A percentile compares a stretch with the other conserved stretches of the same genome.
Conservation (phyloP, 2,113 vertebrate genomes). For the Bubo scandiacus region DNA sequence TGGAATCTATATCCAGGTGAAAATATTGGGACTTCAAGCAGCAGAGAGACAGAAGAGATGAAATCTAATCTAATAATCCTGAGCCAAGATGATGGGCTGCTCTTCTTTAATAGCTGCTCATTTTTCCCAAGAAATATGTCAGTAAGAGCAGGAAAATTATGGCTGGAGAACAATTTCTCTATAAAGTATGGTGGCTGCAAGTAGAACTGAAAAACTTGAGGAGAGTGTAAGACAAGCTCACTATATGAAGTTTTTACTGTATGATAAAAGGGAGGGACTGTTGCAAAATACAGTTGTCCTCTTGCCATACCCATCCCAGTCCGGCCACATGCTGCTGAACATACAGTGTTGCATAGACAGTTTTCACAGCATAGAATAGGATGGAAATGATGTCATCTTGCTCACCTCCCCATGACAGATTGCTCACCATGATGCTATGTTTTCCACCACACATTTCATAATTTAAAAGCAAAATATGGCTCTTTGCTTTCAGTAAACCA, state of each 20-base stretch:
- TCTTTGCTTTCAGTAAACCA: background rate
- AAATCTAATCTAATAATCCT: background rate
- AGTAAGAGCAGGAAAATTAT: background rate
- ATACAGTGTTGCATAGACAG: background rate
- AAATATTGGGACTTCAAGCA: background rate
- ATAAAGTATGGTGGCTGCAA: background rate
- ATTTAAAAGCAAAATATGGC: background rate
- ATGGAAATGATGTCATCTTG: background rate
- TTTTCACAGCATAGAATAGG: background rate
- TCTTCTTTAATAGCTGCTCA: background rate
- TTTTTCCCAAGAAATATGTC: accelerated
- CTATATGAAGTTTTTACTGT: background rate
- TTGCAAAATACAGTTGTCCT: background rate
- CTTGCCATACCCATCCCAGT: background rate
- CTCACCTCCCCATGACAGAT: background rate
- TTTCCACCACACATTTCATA: background rate
- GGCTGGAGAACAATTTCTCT: background rate
- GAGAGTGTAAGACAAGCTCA: background rate
- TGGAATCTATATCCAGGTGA: background rate
- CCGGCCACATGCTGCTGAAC: background rate
- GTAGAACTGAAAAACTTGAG: background rate
- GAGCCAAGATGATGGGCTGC: background rate
- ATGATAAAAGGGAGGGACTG: background rate
- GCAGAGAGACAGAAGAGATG: background rate
- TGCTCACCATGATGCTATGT: background rate